These are phyloP conservation scores for Anoplius nigerrimus DNA, from an alignment of 2,888 invertebrate species.

Conservation along the genomic window DNA sequence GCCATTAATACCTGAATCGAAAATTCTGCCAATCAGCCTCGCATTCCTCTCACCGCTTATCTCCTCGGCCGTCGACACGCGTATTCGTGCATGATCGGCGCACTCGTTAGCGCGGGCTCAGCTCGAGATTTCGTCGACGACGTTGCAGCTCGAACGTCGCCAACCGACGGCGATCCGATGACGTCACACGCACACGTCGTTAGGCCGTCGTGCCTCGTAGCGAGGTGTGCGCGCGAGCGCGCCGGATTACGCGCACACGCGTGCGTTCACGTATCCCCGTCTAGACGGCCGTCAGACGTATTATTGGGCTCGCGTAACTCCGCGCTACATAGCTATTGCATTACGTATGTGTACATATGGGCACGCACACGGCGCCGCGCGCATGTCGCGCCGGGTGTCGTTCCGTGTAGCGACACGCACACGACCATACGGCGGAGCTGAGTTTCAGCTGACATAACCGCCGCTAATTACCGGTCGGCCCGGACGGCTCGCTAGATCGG, in stretches of 20 bases:
- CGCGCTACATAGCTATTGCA: constrained; percentile 60
- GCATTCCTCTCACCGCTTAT: too few relatives aligned
- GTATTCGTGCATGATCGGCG: too few relatives aligned
- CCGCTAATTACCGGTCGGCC: constrained; percentile 57
- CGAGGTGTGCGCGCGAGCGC: not conserved
- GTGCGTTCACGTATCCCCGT: constrained; percentile 57
- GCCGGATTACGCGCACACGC: constrained; percentile 29
- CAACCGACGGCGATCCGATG: constrained; percentile 14
- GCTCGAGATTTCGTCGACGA: too few relatives aligned
- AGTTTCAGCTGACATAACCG: constrained; percentile 62
- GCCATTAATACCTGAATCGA: too few relatives aligned
- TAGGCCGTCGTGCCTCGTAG: constrained; percentile 18
- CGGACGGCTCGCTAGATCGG: constrained; percentile 46
- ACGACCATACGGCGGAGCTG: constrained; percentile 16
- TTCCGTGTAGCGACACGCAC: constrained; percentile 3
- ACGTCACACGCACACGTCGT: constrained; percentile 7
- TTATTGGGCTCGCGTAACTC: constrained; percentile 70
- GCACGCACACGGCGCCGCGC: too few relatives aligned
- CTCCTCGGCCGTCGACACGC: too few relatives aligned
- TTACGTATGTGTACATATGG: constrained; percentile 34
- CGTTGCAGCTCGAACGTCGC: not conserved
- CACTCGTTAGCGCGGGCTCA: too few relatives aligned
- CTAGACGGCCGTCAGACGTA: constrained; percentile 72
- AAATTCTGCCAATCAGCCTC: too few relatives aligned
- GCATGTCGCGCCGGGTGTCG: not conserved